Conservation (phyloP, 2,888 invertebrate species). For the Drosophila mulleri region DNA sequence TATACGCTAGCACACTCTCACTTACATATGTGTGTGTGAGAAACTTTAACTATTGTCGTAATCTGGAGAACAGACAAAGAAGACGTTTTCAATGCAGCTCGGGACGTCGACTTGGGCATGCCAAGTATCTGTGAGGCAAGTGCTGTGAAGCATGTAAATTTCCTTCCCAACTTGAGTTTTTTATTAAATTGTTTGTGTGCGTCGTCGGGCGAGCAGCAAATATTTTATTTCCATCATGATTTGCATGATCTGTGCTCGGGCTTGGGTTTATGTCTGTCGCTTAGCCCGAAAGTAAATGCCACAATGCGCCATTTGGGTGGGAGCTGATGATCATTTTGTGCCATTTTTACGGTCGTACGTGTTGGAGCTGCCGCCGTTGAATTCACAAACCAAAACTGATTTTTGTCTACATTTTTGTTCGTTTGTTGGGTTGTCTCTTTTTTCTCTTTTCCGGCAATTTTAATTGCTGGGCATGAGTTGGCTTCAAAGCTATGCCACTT, state of each 20-base stretch:
- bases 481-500: slow-evolving; percentile 32
- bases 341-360: slow-evolving; percentile 48
- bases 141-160: slow-evolving; percentile 74
- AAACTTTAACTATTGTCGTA: slow-evolving; percentile 61
- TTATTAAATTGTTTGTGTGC: slow-evolving; percentile 80
- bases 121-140: slow-evolving; percentile 58
- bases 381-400: slow-evolving; percentile 11
- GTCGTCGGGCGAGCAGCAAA: slow-evolving; percentile 58
- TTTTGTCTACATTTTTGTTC: slow-evolving; percentile 5
- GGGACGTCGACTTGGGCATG: slow-evolving; percentile 18
- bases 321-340: slow-evolving; percentile 51
- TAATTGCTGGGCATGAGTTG: slow-evolving; percentile 47
- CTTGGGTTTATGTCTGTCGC: slow-evolving; percentile 26
- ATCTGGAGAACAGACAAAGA: slow-evolving; percentile 67
- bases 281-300: slow-evolving; percentile 27
- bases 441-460: slow-evolving; percentile 22
- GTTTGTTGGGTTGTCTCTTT: no score
- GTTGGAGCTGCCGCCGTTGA: slow-evolving; percentile 27
- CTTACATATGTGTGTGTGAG: slow-evolving; percentile 1
- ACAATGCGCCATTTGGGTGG: slow-evolving; percentile 21
- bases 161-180: slow-evolving; percentile 67
- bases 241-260: slow-evolving; percentile 64
- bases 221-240: slow-evolving; percentile 76
- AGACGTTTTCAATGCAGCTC: slow-evolving; percentile 47
- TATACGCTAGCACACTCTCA: not conserved